These are phyloP conservation scores for Seriola quinqueradiata DNA, from an alignment of 2,113 vertebrate species.

Conservation along the genomic window DNA sequence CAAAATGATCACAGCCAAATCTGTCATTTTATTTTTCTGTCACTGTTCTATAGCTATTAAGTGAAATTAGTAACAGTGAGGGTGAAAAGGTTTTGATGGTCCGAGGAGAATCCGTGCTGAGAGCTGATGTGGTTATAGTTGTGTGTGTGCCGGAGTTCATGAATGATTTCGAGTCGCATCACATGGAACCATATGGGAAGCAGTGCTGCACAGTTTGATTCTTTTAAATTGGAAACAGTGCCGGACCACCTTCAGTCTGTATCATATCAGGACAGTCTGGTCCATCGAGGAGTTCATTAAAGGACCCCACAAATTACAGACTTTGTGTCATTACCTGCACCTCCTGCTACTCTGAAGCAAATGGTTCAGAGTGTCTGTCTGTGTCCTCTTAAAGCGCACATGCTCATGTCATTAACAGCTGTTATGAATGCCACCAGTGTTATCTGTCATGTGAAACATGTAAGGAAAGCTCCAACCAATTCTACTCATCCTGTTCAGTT, in stretches of 20 bases:
- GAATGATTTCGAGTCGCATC: conserved; percentile 32
- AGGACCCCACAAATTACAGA: neutral
- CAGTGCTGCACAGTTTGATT: conserved; percentile 26
- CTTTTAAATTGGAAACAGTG: conserved; percentile 23
- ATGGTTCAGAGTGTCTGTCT: neutral
- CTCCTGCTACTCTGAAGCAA: conserved; percentile 23
- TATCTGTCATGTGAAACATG: neutral
- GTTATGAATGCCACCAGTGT: neutral
- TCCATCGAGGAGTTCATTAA: conserved; percentile 1
- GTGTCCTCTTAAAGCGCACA: neutral
- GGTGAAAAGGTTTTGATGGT: conserved; percentile 21
- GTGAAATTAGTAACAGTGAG: conserved; percentile 40
- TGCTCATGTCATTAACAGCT: neutral
- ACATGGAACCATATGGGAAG: conserved; percentile 24
- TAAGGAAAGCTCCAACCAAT: neutral
- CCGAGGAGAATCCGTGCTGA: conserved; percentile 32
- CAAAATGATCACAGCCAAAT: conserved; percentile 25
- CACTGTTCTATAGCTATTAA: conserved; percentile 19
- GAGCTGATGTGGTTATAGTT: conserved; percentile 34
- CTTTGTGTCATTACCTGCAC: conserved; percentile 11
- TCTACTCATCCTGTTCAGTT: neutral
- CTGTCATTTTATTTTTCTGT: neutral
- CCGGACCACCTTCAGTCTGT: neutral
- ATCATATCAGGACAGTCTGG: neutral
- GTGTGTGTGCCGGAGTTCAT: conserved; percentile 13